phyloP scores from a whole-genome alignment of 2,113 vertebrate species.

The Vimba vimba region DNA sequence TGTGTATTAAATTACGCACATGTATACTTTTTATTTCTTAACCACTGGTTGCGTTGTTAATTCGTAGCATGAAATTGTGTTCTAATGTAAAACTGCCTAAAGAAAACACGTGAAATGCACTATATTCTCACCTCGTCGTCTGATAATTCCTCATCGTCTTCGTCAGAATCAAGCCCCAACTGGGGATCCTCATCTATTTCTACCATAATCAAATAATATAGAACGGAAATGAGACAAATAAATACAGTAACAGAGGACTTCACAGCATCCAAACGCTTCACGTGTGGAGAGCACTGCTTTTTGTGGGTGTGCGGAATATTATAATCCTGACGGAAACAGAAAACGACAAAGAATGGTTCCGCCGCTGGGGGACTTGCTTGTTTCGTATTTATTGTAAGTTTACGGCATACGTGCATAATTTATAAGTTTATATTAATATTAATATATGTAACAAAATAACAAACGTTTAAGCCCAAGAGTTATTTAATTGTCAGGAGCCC shows the following conservation, averaged over 20 bases:
- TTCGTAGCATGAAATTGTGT: neutral
- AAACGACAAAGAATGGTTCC: neutral
- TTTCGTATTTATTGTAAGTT: neutral
- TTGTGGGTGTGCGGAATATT: neutral
- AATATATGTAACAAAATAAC: neutral
- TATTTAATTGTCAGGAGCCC: neutral
- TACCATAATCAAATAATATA: constrained; percentile 61
- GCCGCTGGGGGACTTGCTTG: neutral
- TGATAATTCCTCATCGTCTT: constrained; percentile 76
- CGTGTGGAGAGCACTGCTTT: neutral
- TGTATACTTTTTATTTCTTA: too few relatives aligned
- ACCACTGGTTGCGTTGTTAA: neutral
- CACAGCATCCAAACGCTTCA: constrained; percentile 10
- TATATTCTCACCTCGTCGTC: constrained; percentile 77
- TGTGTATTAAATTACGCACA: neutral
- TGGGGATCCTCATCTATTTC: constrained; percentile 65
- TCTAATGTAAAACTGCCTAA: neutral
- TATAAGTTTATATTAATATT: neutral
- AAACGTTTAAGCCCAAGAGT: neutral
- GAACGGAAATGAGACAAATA: neutral
- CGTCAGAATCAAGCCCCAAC: constrained; percentile 77
- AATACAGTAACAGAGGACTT: neutral
- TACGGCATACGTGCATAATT: neutral
- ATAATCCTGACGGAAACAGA: neutral
- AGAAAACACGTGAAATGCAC: neutral